Conservation (phyloP, 2,797 vertebrate species). For the Mareca strepera region DNA sequence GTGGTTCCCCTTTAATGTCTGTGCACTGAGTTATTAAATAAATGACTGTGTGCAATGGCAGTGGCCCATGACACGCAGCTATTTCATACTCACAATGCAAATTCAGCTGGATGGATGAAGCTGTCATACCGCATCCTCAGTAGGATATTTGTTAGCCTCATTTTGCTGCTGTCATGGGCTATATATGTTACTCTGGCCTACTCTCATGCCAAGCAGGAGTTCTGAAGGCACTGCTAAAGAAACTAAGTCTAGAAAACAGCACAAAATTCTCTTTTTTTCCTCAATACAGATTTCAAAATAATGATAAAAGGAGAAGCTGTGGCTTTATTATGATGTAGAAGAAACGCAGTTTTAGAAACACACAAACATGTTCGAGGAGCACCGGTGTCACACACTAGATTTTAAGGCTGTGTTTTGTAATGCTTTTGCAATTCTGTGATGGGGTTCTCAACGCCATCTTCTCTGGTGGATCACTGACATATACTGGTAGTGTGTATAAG, state of each 20-base stretch:
- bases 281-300: neutral
- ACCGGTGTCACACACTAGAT: neutral
- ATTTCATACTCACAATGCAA: constrained; percentile 69
- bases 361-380: neutral
- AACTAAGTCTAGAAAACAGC: neutral
- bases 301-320: neutral
- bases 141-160: constrained; percentile 83
- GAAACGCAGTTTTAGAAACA: neutral
- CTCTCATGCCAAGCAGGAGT: constrained; percentile 21
- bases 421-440: rapidly evolving
- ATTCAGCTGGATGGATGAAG: constrained; percentile 74
- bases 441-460: neutral
- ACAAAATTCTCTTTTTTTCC: neutral
- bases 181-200: constrained; percentile 73
- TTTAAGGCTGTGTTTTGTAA: neutral
- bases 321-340: neutral
- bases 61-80: constrained; percentile 60
- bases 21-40: constrained; percentile 77
- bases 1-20: constrained; percentile 33
- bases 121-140: constrained; percentile 75
- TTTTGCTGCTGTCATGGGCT: constrained; percentile 84
- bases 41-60: constrained; percentile 73
- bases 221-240: neutral
- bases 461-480: neutral
- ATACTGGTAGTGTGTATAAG: rapidly evolving